phyloP scores from a whole-genome alignment of 2,888 invertebrate species.

The Synanthedon myopaeformis region DNA sequence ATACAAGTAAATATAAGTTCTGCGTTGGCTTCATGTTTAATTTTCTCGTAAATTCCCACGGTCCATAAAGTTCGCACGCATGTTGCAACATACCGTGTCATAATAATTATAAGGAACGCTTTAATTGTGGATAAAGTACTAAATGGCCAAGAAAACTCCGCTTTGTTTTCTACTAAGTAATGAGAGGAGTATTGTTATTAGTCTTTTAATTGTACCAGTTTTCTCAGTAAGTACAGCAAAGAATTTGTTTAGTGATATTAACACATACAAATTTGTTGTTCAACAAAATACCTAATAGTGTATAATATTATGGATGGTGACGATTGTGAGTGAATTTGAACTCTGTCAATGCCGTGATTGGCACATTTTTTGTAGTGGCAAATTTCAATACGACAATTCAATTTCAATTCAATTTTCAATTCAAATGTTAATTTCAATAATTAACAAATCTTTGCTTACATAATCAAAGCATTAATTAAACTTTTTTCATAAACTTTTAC shows the following conservation, averaged over 20 bases:
- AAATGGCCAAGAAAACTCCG: background rate
- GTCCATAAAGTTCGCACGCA: constrained; percentile 12
- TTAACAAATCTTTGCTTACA: too few species aligned
- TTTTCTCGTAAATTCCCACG: constrained; percentile 12
- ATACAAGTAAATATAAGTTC: background rate
- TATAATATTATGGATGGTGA: too few species aligned
- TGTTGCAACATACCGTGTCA: constrained; percentile 7
- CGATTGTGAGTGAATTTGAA: too few species aligned
- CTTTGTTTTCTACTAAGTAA: background rate
- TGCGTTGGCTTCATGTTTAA: background rate
- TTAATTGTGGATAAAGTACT: background rate
- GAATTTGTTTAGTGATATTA: background rate
- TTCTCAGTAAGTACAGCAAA: background rate
- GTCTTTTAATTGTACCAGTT: background rate
- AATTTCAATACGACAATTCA: too few species aligned
- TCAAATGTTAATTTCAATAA: too few species aligned
- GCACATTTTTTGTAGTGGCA: too few species aligned
- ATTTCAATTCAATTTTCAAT: too few species aligned
- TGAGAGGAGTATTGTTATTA: background rate
- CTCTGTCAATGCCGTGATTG: too few species aligned
- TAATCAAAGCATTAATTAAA: too few species aligned
- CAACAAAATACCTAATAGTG: too few species aligned
- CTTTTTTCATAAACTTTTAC: too few species aligned
- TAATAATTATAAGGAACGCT: background rate
- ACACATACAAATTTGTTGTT: too few species aligned